phyloP scores from a whole-genome alignment of 2,113 vertebrate species.

The Macaca fascicularis region T2T-MFA8v1.1 NC_088381.1:144154001-144154500 shows the following conservation, averaged over 20 bases:
- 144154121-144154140: neutral
- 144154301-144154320: neutral
- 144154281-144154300: neutral
- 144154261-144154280: neutral
- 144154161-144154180: slow-evolving; percentile 7
- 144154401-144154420: neutral
- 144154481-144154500: neutral
- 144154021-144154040: neutral
- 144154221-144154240: neutral
- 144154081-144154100: neutral
- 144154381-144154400: neutral
- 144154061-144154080: neutral
- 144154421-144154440: neutral
- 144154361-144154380: neutral
- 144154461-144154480: neutral
- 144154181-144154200: neutral
- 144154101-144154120: neutral
- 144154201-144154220: neutral
- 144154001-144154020: neutral
- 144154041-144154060: neutral
- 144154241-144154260: neutral
- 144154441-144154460: neutral
- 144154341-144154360: neutral
- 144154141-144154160: neutral
- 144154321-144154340: neutral